Conservation (phyloP, 2,113 vertebrate genomes). For the Alouatta palliata region DNA sequence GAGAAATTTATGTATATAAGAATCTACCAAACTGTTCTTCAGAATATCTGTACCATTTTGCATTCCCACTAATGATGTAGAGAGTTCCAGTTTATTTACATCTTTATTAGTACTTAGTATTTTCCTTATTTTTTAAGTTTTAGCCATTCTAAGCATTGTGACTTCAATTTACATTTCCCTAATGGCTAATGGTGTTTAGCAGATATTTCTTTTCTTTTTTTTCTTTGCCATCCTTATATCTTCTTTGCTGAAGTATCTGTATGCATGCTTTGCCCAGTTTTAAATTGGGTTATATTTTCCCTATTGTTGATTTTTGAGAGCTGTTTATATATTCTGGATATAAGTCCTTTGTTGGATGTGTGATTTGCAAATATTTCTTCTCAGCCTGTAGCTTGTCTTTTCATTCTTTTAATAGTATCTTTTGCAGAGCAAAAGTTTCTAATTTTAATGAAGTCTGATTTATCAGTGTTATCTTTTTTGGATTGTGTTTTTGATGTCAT, state of each 20-base stretch:
- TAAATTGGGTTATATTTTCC: background rate
- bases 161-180: conserved; percentile 8
- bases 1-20: background rate
- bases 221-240: background rate
- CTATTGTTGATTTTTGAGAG: background rate
- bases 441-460: background rate
- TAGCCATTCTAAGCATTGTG: background rate
- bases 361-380: background rate
- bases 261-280: background rate
- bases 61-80: background rate
- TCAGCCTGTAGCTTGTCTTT: background rate
- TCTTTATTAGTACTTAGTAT: background rate
- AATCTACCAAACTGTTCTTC: background rate
- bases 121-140: background rate
- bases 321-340: background rate
- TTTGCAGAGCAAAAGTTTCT: background rate
- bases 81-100: background rate
- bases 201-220: background rate
- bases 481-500: background rate
- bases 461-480: background rate
- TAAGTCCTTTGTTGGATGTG: background rate
- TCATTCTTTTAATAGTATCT: background rate
- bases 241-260: background rate
- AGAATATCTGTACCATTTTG: background rate
- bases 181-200: background rate